These are phyloP conservation scores for Scaptomyza reducta DNA, from an alignment of 2,888 invertebrate genomes.

Conservation along the genomic window DNA sequence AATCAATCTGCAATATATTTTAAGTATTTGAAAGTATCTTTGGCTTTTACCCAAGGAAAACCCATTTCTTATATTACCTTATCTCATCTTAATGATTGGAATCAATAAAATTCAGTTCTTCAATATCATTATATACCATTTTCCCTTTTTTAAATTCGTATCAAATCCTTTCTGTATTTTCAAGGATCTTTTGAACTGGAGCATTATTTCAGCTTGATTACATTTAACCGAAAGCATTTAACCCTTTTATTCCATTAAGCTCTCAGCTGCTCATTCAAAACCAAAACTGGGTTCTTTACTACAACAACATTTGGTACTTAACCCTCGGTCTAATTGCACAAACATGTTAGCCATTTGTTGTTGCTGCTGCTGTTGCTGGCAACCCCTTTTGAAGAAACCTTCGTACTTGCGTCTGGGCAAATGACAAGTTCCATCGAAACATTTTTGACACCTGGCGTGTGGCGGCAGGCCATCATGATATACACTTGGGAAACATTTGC, in stretches of 20 bases:
- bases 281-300: slow-evolving; percentile 7
- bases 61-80: too few relatives aligned
- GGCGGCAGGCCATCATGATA: slow-evolving; percentile 29
- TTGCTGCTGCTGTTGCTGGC: slow-evolving; percentile 3
- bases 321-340: slow-evolving; percentile 66
- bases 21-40: too few relatives aligned
- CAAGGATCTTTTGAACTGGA: neutral
- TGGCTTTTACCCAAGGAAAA: too few relatives aligned
- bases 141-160: neutral
- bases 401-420: slow-evolving; percentile 4
- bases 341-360: slow-evolving; percentile 51
- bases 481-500: slow-evolving; percentile 61
- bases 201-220: slow-evolving; percentile 30
- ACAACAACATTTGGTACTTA: slow-evolving; percentile 51
- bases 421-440: slow-evolving; percentile 54
- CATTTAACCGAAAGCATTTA: slow-evolving; percentile 19
- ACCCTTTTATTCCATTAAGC: slow-evolving; percentile 27
- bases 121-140: too few relatives aligned
- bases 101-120: neutral
- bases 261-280: slow-evolving; percentile 12
- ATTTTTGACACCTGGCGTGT: slow-evolving; percentile 73
- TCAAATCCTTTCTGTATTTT: neutral
- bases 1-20: too few relatives aligned
- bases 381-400: slow-evolving; percentile 42
- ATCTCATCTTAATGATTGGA: neutral